A percentile compares a stretch with the other conserved stretches of the same genome.
Evolutionary conservation across 2,888 invertebrate genomes (phyloP).

Genomic region (Xestia c-nigrum): DNA sequence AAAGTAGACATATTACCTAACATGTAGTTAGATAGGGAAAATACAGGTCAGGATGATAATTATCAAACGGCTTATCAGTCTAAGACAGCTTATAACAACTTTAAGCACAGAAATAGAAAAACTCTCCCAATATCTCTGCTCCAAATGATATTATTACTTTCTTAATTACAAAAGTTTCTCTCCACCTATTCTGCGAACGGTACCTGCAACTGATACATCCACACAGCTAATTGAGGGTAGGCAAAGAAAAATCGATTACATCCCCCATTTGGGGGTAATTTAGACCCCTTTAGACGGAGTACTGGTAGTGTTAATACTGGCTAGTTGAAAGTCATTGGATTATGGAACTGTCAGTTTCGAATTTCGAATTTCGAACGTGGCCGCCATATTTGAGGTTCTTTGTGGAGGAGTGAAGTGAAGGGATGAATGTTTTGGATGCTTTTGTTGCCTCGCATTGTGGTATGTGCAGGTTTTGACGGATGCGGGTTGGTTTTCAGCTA

Average conservation of each 20-base stretch:
- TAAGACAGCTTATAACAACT: background rate
- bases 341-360: constrained; percentile 41
- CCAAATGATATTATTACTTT: constrained; percentile 12
- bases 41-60: background rate
- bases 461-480: constrained; percentile 10
- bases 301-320: constrained; percentile 30
- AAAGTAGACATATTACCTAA: background rate
- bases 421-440: constrained; percentile 1
- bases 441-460: constrained; percentile 10
- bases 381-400: constrained; percentile 47
- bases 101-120: constrained; percentile 15
- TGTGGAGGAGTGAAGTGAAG: background rate
- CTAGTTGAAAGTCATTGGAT: constrained; percentile 57
- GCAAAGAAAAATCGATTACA: constrained; percentile 65
- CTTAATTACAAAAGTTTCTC: constrained; percentile 29
- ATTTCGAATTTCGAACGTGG: constrained; percentile 38
- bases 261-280: constrained; percentile 59
- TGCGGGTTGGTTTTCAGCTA: background rate
- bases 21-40: background rate
- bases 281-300: constrained; percentile 51
- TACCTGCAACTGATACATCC: constrained; percentile 63
- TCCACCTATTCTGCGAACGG: constrained; percentile 37
- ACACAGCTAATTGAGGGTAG: constrained; percentile 61
- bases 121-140: constrained; percentile 5
- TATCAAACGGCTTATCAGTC: background rate